A percentile compares a stretch with the other conserved stretches of the same genome.
Conservation (phyloP, 2,888 invertebrate species). For the Glaucopsyche alexis region DNA sequence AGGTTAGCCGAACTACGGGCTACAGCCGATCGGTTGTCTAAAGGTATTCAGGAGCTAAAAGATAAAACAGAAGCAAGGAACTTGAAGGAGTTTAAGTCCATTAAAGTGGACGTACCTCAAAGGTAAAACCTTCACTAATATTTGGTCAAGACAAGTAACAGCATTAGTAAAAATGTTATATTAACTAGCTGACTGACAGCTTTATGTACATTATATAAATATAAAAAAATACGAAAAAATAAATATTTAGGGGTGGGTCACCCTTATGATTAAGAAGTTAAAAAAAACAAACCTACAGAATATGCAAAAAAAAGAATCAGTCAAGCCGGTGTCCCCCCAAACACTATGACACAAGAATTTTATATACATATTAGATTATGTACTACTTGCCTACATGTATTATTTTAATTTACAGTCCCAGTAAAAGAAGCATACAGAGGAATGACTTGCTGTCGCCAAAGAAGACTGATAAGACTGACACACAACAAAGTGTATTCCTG, state of each 20-base stretch:
- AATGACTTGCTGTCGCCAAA: constrained; percentile 79
- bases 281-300: too few species aligned
- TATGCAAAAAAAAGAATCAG: too few species aligned
- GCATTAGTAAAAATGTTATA: too few species aligned
- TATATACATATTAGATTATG: not conserved
- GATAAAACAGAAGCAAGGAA: constrained; percentile 70
- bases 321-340: too few species aligned
- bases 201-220: too few species aligned
- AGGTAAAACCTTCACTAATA: constrained; percentile 65
- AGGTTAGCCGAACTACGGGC: constrained; percentile 85
- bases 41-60: constrained; percentile 82
- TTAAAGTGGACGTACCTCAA: constrained; percentile 87
- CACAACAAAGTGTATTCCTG: constrained; percentile 72
- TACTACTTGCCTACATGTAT: not conserved
- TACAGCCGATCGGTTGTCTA: constrained; percentile 83
- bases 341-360: too few species aligned
- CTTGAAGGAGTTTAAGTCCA: constrained; percentile 85
- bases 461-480: constrained; percentile 66
- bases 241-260: too few species aligned
- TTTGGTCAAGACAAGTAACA: not conserved
- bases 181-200: too few species aligned
- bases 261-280: too few species aligned
- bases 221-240: too few species aligned
- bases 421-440: constrained; percentile 61
- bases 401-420: constrained; percentile 79